Conservation (phyloP, 2,888 invertebrate genomes). For the Eurytoma californica region DNA sequence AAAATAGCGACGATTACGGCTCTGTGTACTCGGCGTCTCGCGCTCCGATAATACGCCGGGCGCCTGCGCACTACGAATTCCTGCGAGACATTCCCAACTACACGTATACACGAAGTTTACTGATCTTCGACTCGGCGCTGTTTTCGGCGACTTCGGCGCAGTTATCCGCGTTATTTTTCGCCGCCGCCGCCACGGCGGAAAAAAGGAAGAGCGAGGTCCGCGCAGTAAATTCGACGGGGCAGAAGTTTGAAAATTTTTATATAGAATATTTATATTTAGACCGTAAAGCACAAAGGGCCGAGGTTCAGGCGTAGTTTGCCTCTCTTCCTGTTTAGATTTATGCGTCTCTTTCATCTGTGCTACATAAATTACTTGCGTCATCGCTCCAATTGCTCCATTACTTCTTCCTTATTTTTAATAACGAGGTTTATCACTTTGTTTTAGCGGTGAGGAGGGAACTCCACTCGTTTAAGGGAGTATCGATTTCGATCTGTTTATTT, state of each 20-base stretch:
- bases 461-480: background rate
- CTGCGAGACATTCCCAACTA: constrained; percentile 13
- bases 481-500: no score
- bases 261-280: constrained; percentile 42
- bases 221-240: background rate
- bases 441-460: background rate
- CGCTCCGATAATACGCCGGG: constrained; percentile 14
- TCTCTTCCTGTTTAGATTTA: constrained; percentile 46
- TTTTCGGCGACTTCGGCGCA: background rate
- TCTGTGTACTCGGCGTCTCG: constrained; percentile 43
- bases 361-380: constrained; percentile 36
- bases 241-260: constrained; percentile 36
- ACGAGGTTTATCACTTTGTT: background rate
- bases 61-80: constrained; percentile 33
- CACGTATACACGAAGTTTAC: background rate
- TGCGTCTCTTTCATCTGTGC: constrained; percentile 31
- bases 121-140: constrained; percentile 13
- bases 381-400: constrained; percentile 26
- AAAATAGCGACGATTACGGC: constrained; percentile 43
- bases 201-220: background rate
- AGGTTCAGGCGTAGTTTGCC: constrained; percentile 37
- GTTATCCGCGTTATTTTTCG: constrained; percentile 3
- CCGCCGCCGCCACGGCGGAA: background rate
- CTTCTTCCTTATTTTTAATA: background rate
- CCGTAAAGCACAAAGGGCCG: constrained; percentile 43